Evolutionary conservation across 2,888 invertebrate species (phyloP).

Genomic region (Sinohyriopsis cumingii): DNA sequence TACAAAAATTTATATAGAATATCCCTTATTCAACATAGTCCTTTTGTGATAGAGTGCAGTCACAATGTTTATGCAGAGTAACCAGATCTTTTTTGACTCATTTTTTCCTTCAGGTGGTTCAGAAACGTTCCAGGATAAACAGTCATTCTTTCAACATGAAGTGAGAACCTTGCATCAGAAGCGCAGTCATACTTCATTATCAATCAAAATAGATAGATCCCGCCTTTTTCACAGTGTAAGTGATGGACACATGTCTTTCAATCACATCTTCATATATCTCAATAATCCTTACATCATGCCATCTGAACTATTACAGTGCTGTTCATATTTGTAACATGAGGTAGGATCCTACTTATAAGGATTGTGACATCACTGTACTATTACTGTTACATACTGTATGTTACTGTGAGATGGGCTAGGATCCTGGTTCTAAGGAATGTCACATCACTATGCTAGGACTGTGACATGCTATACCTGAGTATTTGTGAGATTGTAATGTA

Average conservation of each 20-base stretch:
- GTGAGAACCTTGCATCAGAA: constrained; percentile 89
- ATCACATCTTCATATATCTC: constrained; percentile 35
- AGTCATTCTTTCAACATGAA: constrained; percentile 86
- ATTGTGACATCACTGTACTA: too few species aligned
- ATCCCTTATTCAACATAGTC: too few species aligned
- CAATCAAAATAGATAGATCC: constrained; percentile 86
- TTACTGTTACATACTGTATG: too few species aligned
- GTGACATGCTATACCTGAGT: too few species aligned
- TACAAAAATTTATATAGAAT: too few species aligned
- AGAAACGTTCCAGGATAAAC: constrained; percentile 87
- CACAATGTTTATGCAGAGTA: not conserved
- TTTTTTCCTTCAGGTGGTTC: constrained; percentile 80
- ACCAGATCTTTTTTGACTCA: not conserved
- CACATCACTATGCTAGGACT: too few species aligned
- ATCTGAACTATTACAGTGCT: not conserved
- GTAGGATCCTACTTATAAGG: too few species aligned
- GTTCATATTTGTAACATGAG: too few species aligned
- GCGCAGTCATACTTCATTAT: constrained; percentile 88
- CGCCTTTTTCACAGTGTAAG: constrained; percentile 85
- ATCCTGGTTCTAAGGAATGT: too few species aligned
- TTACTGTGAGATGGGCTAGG: too few species aligned
- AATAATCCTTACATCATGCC: not conserved
- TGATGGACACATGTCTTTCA: constrained; percentile 15
- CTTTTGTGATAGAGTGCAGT: not conserved
- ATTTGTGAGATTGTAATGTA: too few species aligned